Base-by-base conservation (phyloP, 2,888 invertebrate genomes). In the Carterocephalus palaemon region DNA sequence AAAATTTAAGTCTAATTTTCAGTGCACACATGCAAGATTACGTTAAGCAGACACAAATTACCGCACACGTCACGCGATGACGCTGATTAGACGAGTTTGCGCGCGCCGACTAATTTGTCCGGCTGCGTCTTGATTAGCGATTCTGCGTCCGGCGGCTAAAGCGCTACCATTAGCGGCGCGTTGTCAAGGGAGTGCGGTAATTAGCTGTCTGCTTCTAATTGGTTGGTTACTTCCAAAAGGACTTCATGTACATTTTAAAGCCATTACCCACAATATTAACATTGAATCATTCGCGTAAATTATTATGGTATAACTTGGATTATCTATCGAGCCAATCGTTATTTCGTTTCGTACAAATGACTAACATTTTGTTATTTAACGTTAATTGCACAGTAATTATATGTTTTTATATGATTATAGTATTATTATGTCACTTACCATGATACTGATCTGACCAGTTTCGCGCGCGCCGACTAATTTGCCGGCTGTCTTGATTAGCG, bases 51-150 rank as follows among this genome's bases (percentile, higher is more conserved):
- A 59, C 55, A 43, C 53, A 63, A n/a, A 63, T 64, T 59, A 63
- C 49, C 58, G 53, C 52, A 53, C 51, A 60, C 59, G 58, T 62
- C 62, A 23, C 22, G 19, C 24, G 60, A 62, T 62, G 62, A 63
- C 63, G 62, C 56, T 64, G 62, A 70, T 71, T 69, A 69, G 70
- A 57, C 59, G 64, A 61, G 70, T 71, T 66, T 75, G 57, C 74
- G 60, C 59, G 50, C 52, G 56, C 54, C 51, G 53, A 56, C 62
- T 63, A 64, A 63, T 62, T 57, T 52, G 58, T 47, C 47, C 23
- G 61, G 52, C 57, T 56, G 56, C 56, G 52, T 39, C 56, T 39
- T 55, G 63, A 72, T 77, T 78, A 77, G 73, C 70, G 58, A 52
- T 36, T 34, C 43, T 23, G 33, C 43, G 43, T 43, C 36, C 43